phyloP scores from a whole-genome alignment of 2,113 vertebrate genomes.

The Cyphomyrus plagiostoma region DNA sequence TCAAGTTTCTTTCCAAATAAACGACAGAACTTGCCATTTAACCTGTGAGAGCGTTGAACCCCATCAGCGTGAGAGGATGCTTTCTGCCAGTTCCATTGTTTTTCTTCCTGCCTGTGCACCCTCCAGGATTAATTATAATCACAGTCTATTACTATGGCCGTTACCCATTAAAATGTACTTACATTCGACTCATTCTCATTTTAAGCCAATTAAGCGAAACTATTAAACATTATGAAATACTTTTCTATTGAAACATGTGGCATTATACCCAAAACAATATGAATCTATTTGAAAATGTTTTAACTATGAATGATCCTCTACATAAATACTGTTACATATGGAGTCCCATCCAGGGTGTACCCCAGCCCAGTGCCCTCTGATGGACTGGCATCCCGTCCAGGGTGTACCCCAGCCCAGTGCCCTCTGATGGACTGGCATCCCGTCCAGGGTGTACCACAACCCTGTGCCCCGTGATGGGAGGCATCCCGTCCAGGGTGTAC shows the following conservation, averaged over 20 bases:
- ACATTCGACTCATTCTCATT: not conserved
- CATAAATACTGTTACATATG: not conserved
- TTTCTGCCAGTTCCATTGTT: not conserved
- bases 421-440: too few species aligned
- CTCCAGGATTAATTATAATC: not conserved
- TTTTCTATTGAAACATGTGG: not conserved
- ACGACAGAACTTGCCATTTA: not conserved
- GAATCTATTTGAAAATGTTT: not conserved
- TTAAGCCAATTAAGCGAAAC: not conserved
- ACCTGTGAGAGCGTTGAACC: not conserved
- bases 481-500: too few species aligned
- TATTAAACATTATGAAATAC: not conserved
- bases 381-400: too few species aligned
- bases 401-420: too few species aligned
- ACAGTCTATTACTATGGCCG: not conserved
- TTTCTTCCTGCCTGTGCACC: not conserved
- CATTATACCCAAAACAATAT: not conserved
- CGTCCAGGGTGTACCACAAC: too few species aligned
- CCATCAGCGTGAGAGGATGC: not conserved
- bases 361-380: too few species aligned
- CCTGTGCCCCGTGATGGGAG: too few species aligned
- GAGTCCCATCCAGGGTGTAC: not conserved
- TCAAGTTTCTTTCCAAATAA: not conserved
- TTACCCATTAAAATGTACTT: not conserved
- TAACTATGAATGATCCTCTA: not conserved